Base-by-base conservation (phyloP, 2,113 vertebrate species). In the Ia io region DNA sequence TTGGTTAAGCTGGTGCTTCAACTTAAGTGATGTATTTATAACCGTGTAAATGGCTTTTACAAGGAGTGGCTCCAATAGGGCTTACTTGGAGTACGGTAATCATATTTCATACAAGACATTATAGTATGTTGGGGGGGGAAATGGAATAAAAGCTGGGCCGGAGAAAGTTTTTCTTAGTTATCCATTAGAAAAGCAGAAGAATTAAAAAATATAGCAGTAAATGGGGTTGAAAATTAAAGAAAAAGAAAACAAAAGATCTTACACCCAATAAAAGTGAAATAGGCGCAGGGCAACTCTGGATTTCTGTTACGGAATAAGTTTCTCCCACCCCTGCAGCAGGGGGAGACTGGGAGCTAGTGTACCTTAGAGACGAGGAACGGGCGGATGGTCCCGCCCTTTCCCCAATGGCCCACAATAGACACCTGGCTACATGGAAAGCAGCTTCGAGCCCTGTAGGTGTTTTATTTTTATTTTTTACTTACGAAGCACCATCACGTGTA, bases 21-120 rank as follows among this genome's bases (percentile, higher is more conserved):
- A 79, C 14, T 1, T 88, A 94, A 95, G 40, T 89, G 93, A 96
- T 56, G 25, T 89, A 80, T 96, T 96, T 94, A 91, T 80, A 74
- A 84, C 53, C 82, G 35, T 25, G 88, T 94, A 95, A 90, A 91
- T 79, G 85, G 30, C 20, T 93, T 86, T 91, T 83, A 76, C n/a
- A 94, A 95, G 79, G 30, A 89, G 69, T 1, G 1, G 5, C 5
- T 96, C 61, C 47, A 65, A 20, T 9, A 13, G 40, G 65, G 20
- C 35, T 90, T 77, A 69, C 61, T 83, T 73, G 74, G 85, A 95
- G 73, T n/a, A 67, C 2, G 7, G 16, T 51, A 53, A 73, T 82
- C 85, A 88, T 91, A 92, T 76, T 93, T 96, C 69, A 83, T 77
- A 32, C 17, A 77, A 83, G 83, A 65, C 61, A 94, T 51, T 70